Evolutionary conservation across 2,113 vertebrate genomes (phyloP).

Genomic region (Solenodon paradoxus): DNA sequence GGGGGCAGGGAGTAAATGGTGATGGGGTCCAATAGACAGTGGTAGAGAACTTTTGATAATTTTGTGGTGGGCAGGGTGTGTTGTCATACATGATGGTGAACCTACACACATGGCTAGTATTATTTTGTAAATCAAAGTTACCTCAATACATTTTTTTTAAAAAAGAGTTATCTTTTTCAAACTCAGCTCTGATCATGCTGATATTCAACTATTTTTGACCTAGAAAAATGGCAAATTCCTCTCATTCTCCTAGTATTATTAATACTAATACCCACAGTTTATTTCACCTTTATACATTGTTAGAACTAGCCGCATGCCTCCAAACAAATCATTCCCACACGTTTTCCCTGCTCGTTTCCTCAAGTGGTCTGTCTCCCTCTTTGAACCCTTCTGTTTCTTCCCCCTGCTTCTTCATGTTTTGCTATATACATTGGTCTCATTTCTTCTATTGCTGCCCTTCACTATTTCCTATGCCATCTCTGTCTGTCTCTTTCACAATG

Average conservation of each 20-base stretch:
- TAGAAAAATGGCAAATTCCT: background rate
- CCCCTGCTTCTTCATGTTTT: background rate
- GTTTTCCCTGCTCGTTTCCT: background rate
- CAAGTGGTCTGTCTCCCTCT: background rate
- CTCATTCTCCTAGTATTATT: background rate
- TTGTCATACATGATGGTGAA: too few relatives aligned
- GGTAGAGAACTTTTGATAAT: too few relatives aligned
- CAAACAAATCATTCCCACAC: background rate
- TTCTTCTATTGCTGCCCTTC: background rate
- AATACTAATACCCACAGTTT: background rate
- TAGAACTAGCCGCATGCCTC: background rate
- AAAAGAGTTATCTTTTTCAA: background rate
- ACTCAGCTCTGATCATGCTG: conserved; percentile 19
- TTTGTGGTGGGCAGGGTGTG: too few relatives aligned
- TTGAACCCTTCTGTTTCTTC: background rate
- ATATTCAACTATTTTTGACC: background rate
- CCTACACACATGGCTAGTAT: too few relatives aligned
- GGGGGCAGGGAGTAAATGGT: too few relatives aligned
- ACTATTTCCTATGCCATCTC: background rate
- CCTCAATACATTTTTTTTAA: too few relatives aligned
- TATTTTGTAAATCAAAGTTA: too few relatives aligned
- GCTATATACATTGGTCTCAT: background rate
- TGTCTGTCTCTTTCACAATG: background rate
- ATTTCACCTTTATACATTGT: background rate
- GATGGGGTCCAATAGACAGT: too few relatives aligned